Evolutionary conservation across 2,113 vertebrate species (phyloP).

Genomic region (Arenaria interpres): DNA sequence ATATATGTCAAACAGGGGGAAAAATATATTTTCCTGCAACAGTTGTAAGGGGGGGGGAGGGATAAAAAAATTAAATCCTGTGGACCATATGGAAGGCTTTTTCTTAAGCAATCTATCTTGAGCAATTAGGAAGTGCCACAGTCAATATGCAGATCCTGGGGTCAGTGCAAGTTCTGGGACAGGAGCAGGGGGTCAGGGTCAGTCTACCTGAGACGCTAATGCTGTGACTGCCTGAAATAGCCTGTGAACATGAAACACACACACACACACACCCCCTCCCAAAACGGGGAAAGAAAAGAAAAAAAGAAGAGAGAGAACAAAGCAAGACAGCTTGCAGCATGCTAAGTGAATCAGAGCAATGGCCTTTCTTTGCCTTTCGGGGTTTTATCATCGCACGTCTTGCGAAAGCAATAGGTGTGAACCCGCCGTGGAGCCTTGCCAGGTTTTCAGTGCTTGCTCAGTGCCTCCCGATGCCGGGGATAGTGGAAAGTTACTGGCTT

Average conservation of each 20-base stretch:
- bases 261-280: too few species aligned
- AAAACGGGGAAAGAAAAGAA: background rate
- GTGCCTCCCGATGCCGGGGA: background rate
- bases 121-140: constrained; percentile 47
- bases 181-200: background rate
- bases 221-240: background rate
- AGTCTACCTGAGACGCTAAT: background rate
- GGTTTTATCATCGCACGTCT: background rate
- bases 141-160: background rate
- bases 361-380: constrained; percentile 50
- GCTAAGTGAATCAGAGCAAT: constrained; percentile 38
- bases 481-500: constrained; percentile 51
- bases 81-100: constrained; percentile 63
- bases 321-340: constrained; percentile 39
- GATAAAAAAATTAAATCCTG: constrained; percentile 20
- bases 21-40: constrained; percentile 59
- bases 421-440: constrained; percentile 31
- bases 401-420: constrained; percentile 59
- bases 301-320: background rate
- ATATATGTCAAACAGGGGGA: constrained; percentile 56
- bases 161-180: background rate
- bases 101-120: constrained; percentile 56
- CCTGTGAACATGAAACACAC: background rate
- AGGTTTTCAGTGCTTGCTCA: constrained; percentile 14
- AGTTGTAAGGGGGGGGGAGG: constrained; percentile 32